Conservation (phyloP, 2,113 vertebrate species). For the Mobula birostris region DNA sequence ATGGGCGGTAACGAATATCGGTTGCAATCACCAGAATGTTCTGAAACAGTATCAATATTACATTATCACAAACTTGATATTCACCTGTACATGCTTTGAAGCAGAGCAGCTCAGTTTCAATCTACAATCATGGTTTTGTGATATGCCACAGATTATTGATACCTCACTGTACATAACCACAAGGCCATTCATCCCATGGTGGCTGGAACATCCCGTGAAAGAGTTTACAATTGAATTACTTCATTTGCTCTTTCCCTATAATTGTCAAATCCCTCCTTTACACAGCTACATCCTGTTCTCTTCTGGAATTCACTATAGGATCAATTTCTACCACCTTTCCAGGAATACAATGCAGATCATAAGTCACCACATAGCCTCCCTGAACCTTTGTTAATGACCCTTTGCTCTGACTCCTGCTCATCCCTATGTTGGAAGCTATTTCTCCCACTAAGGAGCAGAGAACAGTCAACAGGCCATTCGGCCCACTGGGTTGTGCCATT, state of each 20-base stretch:
- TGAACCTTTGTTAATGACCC: neutral
- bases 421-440: neutral
- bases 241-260: neutral
- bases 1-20: neutral
- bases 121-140: neutral
- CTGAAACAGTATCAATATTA: neutral
- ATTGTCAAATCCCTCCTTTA: too few relatives aligned
- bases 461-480: too few relatives aligned
- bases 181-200: neutral
- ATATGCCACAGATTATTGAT: neutral
- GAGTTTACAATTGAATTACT: neutral
- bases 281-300: too few relatives aligned
- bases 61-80: neutral
- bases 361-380: neutral
- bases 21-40: conserved; percentile 24
- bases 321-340: too few relatives aligned
- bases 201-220: neutral
- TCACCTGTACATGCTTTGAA: neutral
- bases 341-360: too few relatives aligned
- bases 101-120: neutral
- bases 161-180: neutral
- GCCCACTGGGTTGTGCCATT: too few relatives aligned
- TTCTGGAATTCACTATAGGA: too few relatives aligned
- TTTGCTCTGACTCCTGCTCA: neutral
- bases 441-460: too few relatives aligned